Evolutionary conservation across 2,888 invertebrate genomes (phyloP).

Genomic region (Eristalis tenax): DNA sequence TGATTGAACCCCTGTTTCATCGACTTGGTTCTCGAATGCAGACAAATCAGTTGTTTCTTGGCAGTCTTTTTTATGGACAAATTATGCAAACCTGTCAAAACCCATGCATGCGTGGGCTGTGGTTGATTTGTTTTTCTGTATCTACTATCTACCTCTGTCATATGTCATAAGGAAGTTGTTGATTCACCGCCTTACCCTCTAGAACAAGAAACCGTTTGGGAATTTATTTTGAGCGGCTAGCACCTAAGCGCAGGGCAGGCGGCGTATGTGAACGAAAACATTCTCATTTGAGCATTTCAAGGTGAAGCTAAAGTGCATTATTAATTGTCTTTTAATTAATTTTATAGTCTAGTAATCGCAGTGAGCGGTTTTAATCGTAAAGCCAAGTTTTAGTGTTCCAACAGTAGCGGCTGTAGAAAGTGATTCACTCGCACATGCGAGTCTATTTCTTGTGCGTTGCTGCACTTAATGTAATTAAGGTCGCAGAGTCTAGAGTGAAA

Average conservation of each 20-base stretch:
- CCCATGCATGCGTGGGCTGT: not conserved
- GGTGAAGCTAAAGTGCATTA: constrained; percentile 54
- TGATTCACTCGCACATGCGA: constrained; percentile 11
- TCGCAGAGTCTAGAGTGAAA: not conserved
- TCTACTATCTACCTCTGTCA: not conserved
- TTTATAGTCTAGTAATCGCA: constrained; percentile 20
- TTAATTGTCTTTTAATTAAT: constrained; percentile 36
- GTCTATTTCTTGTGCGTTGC: not conserved
- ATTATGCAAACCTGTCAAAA: constrained; percentile 2
- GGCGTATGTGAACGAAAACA: not conserved
- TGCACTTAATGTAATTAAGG: constrained; percentile 3
- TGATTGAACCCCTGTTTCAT: not conserved
- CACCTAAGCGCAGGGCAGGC: not conserved
- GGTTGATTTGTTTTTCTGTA: not conserved
- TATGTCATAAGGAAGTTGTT: not conserved
- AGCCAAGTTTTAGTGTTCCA: not conserved
- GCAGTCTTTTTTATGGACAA: not conserved
- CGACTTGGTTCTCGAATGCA: not conserved
- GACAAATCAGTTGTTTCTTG: not conserved
- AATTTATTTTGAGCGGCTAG: not conserved
- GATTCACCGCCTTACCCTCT: not conserved
- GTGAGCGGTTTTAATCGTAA: constrained; percentile 29
- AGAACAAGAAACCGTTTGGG: not conserved
- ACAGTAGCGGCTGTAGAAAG: constrained; percentile 13
- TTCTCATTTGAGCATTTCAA: constrained; percentile 31